A percentile compares a stretch with the other conserved stretches of the same genome.
Evolutionary conservation across 2,797 vertebrate species (phyloP).

Genomic region (Tapera naevia): DNA sequence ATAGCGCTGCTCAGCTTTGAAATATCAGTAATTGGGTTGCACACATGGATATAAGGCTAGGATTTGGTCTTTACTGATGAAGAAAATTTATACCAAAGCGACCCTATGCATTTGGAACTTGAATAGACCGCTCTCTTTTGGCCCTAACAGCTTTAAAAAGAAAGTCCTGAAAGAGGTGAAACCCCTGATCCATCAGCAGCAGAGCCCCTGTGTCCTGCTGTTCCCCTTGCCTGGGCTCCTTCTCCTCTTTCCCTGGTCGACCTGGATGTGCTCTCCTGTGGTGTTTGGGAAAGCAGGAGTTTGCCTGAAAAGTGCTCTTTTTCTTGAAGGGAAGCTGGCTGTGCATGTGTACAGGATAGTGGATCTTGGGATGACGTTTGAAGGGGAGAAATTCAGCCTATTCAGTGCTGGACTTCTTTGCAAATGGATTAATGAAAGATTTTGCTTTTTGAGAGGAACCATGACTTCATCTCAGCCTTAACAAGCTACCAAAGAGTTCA

Average conservation of each 20-base stretch:
- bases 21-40: background rate
- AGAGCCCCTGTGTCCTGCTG: background rate
- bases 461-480: background rate
- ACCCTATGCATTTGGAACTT: background rate
- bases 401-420: background rate
- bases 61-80: background rate
- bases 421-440: background rate
- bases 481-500: too few species aligned
- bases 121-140: background rate
- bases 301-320: background rate
- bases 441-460: background rate
- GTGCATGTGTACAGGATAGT: background rate
- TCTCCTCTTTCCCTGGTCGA: background rate
- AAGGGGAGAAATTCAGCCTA: background rate
- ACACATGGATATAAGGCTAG: background rate
- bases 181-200: fast-evolving
- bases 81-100: background rate
- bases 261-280: background rate
- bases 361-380: background rate
- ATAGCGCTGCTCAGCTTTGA: background rate
- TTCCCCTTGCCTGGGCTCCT: background rate
- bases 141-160: slow-evolving; percentile 17
- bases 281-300: background rate
- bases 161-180: background rate
- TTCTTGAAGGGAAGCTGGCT: background rate